Evolutionary conservation across 2,113 vertebrate genomes (phyloP).

Genomic region (Saccopteryx leptura): DNA sequence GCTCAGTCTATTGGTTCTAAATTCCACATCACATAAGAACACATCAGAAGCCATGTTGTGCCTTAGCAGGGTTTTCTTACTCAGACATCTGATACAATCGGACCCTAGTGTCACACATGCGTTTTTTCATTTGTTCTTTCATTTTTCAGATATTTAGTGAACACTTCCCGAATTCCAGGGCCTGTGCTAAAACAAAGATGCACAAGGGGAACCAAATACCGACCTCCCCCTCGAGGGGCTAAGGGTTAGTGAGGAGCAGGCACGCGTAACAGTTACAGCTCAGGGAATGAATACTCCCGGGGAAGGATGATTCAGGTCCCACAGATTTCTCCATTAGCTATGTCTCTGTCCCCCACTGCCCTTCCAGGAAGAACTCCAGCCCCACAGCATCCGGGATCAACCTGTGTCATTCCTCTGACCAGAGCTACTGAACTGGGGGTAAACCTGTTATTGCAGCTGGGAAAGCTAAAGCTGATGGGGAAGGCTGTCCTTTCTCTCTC

Average conservation of each 20-base stretch:
- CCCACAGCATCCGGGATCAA: not conserved
- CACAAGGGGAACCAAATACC: too few relatives aligned
- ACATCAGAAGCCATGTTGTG: not conserved
- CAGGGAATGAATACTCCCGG: not conserved
- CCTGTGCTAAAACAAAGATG: not conserved
- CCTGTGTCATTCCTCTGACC: not conserved
- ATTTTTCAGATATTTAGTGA: not conserved
- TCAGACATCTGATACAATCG: not conserved
- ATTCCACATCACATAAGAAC: not conserved
- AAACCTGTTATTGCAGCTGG: not conserved
- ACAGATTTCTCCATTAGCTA: not conserved
- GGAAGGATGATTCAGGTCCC: not conserved
- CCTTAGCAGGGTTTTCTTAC: not conserved
- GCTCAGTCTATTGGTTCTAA: not conserved
- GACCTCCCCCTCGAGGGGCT: not conserved
- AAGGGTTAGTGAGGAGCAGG: not conserved
- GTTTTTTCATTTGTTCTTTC: not conserved
- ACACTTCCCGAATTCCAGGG: not conserved
- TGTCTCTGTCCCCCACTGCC: not conserved
- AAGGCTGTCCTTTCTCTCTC: not conserved
- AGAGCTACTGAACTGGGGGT: accelerated
- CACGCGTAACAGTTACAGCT: not conserved
- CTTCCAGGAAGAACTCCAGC: not conserved
- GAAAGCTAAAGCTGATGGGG: not conserved
- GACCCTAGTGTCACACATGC: too few relatives aligned